Conservation (phyloP, 2,797 vertebrate genomes). For the Eidolon dupreanum region DNA sequence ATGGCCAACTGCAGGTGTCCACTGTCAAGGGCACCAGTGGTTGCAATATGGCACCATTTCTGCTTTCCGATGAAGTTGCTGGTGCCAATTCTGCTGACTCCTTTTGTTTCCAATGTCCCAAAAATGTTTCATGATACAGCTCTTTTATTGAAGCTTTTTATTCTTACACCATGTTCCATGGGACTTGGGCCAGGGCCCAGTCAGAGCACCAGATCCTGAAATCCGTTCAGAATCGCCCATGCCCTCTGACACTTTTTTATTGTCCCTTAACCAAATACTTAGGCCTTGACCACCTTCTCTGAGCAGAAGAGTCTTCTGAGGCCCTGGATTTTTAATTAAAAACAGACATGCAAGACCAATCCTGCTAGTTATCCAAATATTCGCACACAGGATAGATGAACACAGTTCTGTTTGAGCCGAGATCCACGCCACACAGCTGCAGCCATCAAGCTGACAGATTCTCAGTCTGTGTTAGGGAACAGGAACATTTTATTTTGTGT, state of each 20-base stretch:
- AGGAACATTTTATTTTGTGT: background rate
- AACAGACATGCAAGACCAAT: background rate
- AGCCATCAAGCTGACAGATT: background rate
- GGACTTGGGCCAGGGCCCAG: background rate
- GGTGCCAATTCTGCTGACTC: conserved; percentile 35
- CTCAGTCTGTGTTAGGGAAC: background rate
- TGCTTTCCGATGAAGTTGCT: conserved; percentile 11
- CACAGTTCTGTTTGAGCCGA: background rate
- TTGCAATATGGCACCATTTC: conserved; percentile 44
- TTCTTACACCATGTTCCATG: background rate
- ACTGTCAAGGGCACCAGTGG: conserved; percentile 14
- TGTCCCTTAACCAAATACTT: background rate
- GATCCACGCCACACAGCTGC: background rate
- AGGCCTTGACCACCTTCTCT: background rate
- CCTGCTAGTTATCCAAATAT: background rate
- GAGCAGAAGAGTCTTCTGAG: background rate
- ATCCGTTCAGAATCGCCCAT: background rate
- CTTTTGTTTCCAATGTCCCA: conserved; percentile 44
- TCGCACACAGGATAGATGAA: background rate
- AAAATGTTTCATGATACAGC: background rate
- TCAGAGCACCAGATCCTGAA: background rate
- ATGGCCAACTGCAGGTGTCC: conserved; percentile 26
- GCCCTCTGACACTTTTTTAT: background rate
- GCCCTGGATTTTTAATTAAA: background rate
- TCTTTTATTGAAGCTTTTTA: background rate